Base-by-base conservation (phyloP, 2,113 vertebrate species). In the Bujurquina vittata region DNA sequence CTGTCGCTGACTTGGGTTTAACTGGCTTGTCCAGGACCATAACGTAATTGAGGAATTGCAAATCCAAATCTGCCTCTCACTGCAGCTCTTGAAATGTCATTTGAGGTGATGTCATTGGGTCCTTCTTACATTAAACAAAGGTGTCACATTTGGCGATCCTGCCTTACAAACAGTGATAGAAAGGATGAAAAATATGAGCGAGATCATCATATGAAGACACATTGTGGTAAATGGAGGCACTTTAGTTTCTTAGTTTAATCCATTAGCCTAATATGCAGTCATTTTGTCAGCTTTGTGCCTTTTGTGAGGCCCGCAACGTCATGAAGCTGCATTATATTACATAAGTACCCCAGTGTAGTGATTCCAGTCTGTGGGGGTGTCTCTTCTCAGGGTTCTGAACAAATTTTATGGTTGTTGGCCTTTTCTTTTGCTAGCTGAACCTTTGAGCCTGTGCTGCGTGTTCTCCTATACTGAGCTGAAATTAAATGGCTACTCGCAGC, bases 11-110 rank as follows among this genome's bases (percentile, higher is more conserved):
- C 57, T 72, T 43, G 11, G 43, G 49, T 65, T 83, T 77, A 76
- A 77, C 69, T 85, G 72, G 74, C 73, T 77, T 61, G 20, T 81
- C 23, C 43, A 49, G 57, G 81, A 37, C 29, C 23, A 72, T 72
- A 18, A 85, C 40, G 61, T 77, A 37, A 35, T 60, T 61, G 49
- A 52, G 0, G 35, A 14, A 11, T 72, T 62, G 12, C 73, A 74
- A 65, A 73, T 60, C 23, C 23, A 52, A 20, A 31, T 35, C 22
- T 52, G 14, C 43, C 52, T 52, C 65, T 31, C 52, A 4, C 8
- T 2, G 23, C 12, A 65, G 60, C 37, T 52, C 3, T 4, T 43
- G 15, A 74, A 61, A 43, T 60, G 31, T 56, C 49, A 55, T 58
- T 75, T 18, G 15, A 20, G 40, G 23, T 69, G 49, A 49, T 69